Evolutionary conservation across 2,888 invertebrate species (phyloP).

Genomic region (Nemurella pictetii): DNA sequence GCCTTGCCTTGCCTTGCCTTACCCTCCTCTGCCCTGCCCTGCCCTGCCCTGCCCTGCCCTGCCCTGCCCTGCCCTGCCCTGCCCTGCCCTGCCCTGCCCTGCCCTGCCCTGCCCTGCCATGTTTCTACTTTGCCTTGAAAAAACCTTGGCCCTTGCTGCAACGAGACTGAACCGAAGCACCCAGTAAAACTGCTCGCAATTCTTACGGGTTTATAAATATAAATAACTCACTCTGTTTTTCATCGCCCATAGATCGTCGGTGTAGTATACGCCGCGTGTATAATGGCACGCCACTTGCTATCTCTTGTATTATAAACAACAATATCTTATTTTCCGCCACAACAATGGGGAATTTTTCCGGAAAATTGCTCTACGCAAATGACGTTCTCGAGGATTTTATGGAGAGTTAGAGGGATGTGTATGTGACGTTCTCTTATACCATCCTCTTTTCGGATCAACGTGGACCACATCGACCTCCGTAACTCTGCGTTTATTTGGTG

Average conservation of each 20-base stretch:
- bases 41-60: neutral
- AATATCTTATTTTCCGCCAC: neutral
- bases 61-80: neutral
- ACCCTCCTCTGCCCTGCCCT: neutral
- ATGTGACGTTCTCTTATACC: neutral
- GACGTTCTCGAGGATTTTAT: neutral
- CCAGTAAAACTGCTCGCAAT: conserved; percentile 15
- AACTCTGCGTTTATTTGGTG: neutral
- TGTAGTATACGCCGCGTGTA: neutral
- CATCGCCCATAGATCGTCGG: neutral
- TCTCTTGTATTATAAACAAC: neutral
- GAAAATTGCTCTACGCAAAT: neutral
- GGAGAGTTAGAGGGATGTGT: neutral
- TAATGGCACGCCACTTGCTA: neutral
- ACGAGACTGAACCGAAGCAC: neutral
- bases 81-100: neutral
- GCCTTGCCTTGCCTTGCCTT: neutral
- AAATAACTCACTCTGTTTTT: conserved; percentile 9
- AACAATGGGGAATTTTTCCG: neutral
- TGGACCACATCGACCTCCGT: neutral
- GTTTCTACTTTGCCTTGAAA: neutral
- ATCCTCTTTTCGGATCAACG: neutral
- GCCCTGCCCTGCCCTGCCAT: neutral
- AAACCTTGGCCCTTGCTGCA: neutral
- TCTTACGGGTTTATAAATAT: conserved; percentile 28